Evolutionary conservation across 2,888 invertebrate genomes (phyloP).

Genomic region (Campoplex capitator): DNA sequence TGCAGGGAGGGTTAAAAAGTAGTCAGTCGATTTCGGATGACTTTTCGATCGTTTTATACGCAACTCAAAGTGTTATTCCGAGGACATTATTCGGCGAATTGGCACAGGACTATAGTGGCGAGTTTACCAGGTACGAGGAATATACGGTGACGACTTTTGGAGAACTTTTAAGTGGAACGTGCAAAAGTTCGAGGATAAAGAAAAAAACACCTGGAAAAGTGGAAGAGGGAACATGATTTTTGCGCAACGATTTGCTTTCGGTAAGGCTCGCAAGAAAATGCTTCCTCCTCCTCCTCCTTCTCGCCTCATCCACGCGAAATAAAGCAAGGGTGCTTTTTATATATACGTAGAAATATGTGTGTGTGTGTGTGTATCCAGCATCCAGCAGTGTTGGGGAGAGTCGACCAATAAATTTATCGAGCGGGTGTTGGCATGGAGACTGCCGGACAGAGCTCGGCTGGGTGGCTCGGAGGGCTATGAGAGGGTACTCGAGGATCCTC

Average conservation of each 20-base stretch:
- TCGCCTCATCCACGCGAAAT: constrained; percentile 1
- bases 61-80: neutral
- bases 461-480: constrained; percentile 83
- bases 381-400: constrained; percentile 79
- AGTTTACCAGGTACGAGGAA: neutral
- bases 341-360: neutral
- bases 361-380: neutral
- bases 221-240: constrained; percentile 26
- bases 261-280: constrained; percentile 42
- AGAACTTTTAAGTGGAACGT: neutral
- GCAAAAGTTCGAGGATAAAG: constrained; percentile 8
- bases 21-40: constrained; percentile 10
- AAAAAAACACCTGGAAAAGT: constrained; percentile 30
- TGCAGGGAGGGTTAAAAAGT: constrained; percentile 11
- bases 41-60: constrained; percentile 17
- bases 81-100: neutral
- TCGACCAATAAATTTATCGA: constrained; percentile 85
- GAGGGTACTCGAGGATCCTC: constrained; percentile 84
- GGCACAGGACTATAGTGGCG: neutral
- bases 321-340: constrained; percentile 31
- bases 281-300: neutral
- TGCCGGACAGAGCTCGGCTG: constrained; percentile 83
- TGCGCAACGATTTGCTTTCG: constrained; percentile 46
- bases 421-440: constrained; percentile 85
- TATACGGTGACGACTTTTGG: neutral